phyloP scores from a whole-genome alignment of 2,113 vertebrate genomes.

The Prionailurus viverrinus region DNA sequence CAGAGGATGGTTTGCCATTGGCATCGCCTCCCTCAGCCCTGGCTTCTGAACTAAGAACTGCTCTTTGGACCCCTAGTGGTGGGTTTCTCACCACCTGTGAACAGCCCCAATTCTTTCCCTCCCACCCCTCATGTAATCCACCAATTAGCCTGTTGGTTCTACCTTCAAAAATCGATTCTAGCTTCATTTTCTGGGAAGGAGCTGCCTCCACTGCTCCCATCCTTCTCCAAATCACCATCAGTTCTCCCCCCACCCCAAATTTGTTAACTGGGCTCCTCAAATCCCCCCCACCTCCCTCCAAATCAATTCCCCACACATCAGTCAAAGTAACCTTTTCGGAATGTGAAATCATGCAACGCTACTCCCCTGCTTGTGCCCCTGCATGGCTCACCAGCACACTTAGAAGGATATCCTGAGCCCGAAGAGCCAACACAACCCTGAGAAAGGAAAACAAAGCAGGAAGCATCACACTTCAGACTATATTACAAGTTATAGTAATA shows the following conservation, averaged over 20 bases:
- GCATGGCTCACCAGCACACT: too few species aligned
- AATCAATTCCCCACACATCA: not conserved
- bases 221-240: not conserved
- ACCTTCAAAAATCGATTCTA: not conserved
- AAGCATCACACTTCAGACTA: not conserved
- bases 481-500: not conserved
- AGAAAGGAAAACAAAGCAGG: not conserved
- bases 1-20: not conserved
- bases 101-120: not conserved
- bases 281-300: not conserved
- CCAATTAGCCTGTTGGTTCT: not conserved
- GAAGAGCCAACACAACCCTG: not conserved
- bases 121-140: not conserved
- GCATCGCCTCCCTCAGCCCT: not conserved
- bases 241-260: not conserved
- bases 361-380: not conserved
- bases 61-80: not conserved
- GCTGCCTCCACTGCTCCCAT: not conserved
- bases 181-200: not conserved
- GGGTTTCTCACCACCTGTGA: not conserved
- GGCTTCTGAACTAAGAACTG: not conserved
- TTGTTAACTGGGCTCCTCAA: not conserved
- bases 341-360: not conserved
- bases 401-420: too few species aligned
- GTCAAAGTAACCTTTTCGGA: not conserved